Evolutionary conservation across 1,140 invertebrate genomes (phyloP).

Genomic region (Vanessa tameamea): DNA sequence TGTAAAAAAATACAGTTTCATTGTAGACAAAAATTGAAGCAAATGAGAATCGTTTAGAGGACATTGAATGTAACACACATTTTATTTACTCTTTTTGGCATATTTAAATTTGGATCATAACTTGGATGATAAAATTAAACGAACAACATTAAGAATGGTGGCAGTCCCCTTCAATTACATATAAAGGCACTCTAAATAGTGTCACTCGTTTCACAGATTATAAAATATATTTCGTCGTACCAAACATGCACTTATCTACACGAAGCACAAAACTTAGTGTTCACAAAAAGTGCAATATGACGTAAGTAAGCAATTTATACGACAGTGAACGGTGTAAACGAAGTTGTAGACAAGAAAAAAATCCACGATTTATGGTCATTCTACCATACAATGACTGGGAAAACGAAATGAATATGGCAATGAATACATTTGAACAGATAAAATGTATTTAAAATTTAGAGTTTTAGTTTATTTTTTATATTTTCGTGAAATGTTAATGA

Average conservation of each 20-base stretch:
- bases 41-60: too few species aligned
- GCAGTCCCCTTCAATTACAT: too few species aligned
- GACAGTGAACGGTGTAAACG: conserved; percentile 15
- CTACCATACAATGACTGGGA: neutral
- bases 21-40: too few species aligned
- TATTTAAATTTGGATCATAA: too few species aligned
- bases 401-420: neutral
- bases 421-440: neutral
- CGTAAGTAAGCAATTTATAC: conserved; percentile 9
- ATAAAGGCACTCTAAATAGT: too few species aligned
- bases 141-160: too few species aligned
- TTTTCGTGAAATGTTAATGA: neutral
- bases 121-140: too few species aligned
- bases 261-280: neutral
- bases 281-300: conserved; percentile 9
- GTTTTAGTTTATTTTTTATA: neutral
- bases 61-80: neutral
- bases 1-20: too few species aligned
- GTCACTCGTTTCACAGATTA: too few species aligned
- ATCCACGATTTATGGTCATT: conserved; percentile 22
- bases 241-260: too few species aligned
- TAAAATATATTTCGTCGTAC: too few species aligned
- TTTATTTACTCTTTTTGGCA: too few species aligned
- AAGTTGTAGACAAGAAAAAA: conserved; percentile 26
- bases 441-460: neutral